These are phyloP conservation scores for Lethocerus indicus DNA, from an alignment of 1,140 invertebrate genomes.

Conservation along the genomic window DNA sequence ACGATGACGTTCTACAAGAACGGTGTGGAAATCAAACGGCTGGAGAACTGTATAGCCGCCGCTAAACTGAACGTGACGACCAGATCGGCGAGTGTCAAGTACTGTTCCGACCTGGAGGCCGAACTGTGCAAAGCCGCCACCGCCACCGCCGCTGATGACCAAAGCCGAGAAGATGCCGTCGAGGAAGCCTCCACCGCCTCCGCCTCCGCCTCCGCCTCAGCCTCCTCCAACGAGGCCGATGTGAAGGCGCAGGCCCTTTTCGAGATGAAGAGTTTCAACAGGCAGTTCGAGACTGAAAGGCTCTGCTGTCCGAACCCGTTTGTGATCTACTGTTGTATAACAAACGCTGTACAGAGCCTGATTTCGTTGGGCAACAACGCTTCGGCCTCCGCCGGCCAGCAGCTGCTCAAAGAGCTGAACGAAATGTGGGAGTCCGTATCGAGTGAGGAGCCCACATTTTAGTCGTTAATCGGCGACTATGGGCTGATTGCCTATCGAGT, in stretches of 20 bases:
- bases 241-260: too few species aligned
- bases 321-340: slow-evolving; percentile 1
- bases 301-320: slow-evolving; percentile 6
- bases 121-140: neutral
- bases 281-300: slow-evolving; percentile 4
- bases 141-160: neutral
- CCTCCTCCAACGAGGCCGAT: too few species aligned
- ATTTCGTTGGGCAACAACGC: neutral
- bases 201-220: too few species aligned
- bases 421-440: neutral
- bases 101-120: slow-evolving; percentile 8
- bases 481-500: too few species aligned
- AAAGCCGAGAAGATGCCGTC: neutral
- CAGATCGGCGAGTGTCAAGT: slow-evolving; percentile 3
- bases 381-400: neutral
- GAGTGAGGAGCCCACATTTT: too few species aligned
- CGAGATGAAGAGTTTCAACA: slow-evolving; percentile 5
- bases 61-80: slow-evolving; percentile 4
- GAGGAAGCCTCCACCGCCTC: neutral
- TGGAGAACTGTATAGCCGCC: slow-evolving; percentile 4
- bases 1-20: slow-evolving; percentile 5
- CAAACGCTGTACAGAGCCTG: slow-evolving; percentile 1
- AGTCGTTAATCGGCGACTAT: too few species aligned
- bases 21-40: slow-evolving; percentile 6
- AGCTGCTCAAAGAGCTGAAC: neutral